Percentiles rank a stretch among this genome's conserved stretches.
Evolutionary conservation across 2,113 vertebrate species (phyloP).

Genomic region (Oncorhynchus keta): DNA sequence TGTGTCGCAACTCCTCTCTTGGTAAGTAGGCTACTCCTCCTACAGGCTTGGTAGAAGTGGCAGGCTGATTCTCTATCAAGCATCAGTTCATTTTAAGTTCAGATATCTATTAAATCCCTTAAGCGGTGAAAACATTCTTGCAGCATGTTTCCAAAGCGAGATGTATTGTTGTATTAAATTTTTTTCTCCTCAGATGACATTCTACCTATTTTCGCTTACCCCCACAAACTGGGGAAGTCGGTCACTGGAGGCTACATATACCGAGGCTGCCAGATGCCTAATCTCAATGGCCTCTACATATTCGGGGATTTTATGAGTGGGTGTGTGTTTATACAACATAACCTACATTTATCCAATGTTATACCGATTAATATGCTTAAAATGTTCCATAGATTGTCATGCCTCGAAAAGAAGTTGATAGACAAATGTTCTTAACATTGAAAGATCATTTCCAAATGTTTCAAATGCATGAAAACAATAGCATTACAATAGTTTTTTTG

Average conservation of each 20-base stretch:
- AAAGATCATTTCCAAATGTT: too few species aligned
- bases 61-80: too few species aligned
- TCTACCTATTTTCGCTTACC: conserved; percentile 80
- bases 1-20: conserved; percentile 78
- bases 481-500: background rate
- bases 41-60: too few species aligned
- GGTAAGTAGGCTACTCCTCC: conserved; percentile 55
- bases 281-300: conserved; percentile 80
- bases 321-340: conserved; percentile 53
- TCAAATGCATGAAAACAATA: too few species aligned
- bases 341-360: background rate
- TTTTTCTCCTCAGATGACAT: conserved; percentile 70
- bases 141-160: background rate
- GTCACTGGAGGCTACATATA: conserved; percentile 83
- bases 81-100: too few species aligned
- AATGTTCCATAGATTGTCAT: background rate
- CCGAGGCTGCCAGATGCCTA: conserved; percentile 82
- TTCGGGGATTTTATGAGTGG: conserved; percentile 86
- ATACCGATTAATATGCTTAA: background rate
- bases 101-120: too few species aligned
- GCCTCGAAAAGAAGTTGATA: background rate
- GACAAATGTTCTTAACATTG: too few species aligned
- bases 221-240: conserved; percentile 79
- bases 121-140: background rate
- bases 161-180: background rate